Percentiles rank a stretch among this genome's conserved stretches.
Conservation (phyloP, 2,888 invertebrate species). For the Eurytoma californica region DNA sequence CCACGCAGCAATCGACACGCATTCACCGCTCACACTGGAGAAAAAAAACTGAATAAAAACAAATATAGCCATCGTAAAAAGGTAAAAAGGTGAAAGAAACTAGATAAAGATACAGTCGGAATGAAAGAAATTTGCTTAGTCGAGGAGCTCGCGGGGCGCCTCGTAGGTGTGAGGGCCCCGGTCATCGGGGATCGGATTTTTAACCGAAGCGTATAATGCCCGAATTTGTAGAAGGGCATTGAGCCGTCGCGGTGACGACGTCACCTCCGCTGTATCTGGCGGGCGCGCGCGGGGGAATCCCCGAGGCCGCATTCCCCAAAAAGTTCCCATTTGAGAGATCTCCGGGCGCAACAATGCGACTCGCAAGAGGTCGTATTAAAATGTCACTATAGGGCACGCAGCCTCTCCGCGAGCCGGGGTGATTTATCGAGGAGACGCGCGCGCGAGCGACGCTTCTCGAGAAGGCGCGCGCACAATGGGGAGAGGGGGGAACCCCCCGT, state of each 20-base stretch:
- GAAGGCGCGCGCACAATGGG: background rate
- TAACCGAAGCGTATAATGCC: background rate
- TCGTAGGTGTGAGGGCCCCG: too few species aligned
- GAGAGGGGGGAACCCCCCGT: too few species aligned
- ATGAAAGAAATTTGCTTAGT: slow-evolving; percentile 35
- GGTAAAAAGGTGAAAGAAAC: background rate
- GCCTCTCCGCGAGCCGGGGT: background rate
- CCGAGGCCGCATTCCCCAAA: too few species aligned
- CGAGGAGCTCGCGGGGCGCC: background rate
- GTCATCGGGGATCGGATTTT: slow-evolving; percentile 1
- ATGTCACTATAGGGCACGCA: slow-evolving; percentile 11
- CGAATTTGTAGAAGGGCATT: slow-evolving; percentile 21
- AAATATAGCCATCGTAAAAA: background rate
- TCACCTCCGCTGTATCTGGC: too few species aligned
- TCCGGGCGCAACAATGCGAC: slow-evolving; percentile 7
- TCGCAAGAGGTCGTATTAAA: slow-evolving; percentile 11
- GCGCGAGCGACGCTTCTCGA: background rate
- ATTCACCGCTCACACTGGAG: too few species aligned
- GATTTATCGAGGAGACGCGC: slow-evolving; percentile 8
- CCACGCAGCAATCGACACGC: background rate
- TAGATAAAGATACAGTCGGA: background rate
- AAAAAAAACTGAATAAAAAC: too few species aligned
- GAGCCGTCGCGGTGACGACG: slow-evolving; percentile 1
- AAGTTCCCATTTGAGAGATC: too few species aligned
- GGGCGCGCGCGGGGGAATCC: too few species aligned